These are phyloP conservation scores for Hirtodrosophila alboralis DNA, from an alignment of 2,888 invertebrate genomes.

Conservation along the genomic window DNA sequence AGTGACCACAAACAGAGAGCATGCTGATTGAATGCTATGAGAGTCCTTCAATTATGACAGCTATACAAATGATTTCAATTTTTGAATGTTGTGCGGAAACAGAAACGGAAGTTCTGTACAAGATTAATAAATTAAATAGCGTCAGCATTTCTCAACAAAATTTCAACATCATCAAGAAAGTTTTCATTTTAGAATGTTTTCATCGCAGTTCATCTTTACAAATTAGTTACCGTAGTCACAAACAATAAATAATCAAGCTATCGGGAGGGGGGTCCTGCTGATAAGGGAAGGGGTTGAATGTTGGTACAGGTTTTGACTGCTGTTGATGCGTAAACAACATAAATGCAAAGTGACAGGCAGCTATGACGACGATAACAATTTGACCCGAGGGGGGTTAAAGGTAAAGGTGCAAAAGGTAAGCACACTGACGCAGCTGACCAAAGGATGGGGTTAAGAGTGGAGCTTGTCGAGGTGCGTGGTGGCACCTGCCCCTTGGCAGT, in stretches of 20 bases:
- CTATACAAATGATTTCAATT: constrained; percentile 2
- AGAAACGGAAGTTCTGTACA: constrained; percentile 30
- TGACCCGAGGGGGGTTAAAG: constrained; percentile 43
- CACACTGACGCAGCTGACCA: constrained; percentile 27
- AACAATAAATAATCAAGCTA: constrained; percentile 17
- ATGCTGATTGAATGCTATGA: too few species aligned
- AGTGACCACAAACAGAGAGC: too few species aligned
- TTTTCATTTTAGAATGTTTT: constrained; percentile 8
- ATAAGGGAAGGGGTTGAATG: neutral
- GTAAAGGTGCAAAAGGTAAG: constrained; percentile 20
- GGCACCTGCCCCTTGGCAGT: constrained; percentile 27
- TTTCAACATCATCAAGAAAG: constrained; percentile 7
- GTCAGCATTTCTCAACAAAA: constrained; percentile 3
- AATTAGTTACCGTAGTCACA: constrained; percentile 33
- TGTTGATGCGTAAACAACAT: constrained; percentile 65
- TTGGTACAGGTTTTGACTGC: constrained; percentile 48
- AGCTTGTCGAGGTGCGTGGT: neutral
- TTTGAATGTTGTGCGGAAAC: constrained; percentile 4
- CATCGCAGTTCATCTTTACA: constrained; percentile 16
- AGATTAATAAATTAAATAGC: constrained; percentile 43
- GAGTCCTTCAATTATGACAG: constrained; percentile 27
- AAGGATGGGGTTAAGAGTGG: constrained; percentile 12
- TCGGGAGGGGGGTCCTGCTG: constrained; percentile 15
- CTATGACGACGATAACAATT: constrained; percentile 56
- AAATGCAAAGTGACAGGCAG: constrained; percentile 70